Conservation (phyloP, 2,888 invertebrate species). For the Hymenopus coronatus region DNA sequence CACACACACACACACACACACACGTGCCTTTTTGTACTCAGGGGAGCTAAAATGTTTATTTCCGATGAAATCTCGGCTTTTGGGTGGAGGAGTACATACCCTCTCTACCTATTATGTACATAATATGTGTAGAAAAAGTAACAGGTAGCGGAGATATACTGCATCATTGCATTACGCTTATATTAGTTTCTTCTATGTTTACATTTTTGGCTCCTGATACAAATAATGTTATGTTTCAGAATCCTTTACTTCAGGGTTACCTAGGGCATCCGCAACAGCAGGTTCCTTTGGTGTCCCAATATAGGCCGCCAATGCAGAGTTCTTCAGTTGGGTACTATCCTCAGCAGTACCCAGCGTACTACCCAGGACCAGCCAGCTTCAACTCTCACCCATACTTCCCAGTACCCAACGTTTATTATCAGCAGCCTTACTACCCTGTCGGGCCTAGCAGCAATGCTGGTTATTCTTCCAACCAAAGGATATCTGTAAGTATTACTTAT, state of each 20-base stretch:
- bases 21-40: too few relatives aligned
- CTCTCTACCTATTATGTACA: too few relatives aligned
- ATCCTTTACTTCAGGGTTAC: not conserved
- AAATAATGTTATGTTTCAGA: not conserved
- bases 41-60: too few relatives aligned
- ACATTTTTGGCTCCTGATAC: too few relatives aligned
- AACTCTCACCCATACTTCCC: not conserved
- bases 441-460: slow-evolving; percentile 3
- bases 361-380: not conserved
- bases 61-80: too few relatives aligned
- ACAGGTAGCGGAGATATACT: too few relatives aligned
- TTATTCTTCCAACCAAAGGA: slow-evolving; percentile 15
- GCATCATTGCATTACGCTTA: too few relatives aligned
- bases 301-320: not conserved
- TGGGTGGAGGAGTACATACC: too few relatives aligned
- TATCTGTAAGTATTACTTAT: slow-evolving; percentile 12
- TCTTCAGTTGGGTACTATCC: not conserved
- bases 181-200: too few relatives aligned
- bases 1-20: too few relatives aligned
- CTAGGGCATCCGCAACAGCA: slow-evolving; percentile 10
- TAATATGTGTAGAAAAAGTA: too few relatives aligned
- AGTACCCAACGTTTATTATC: slow-evolving; percentile 14
- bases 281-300: not conserved
- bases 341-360: slow-evolving; percentile 8
- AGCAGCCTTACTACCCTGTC: not conserved